A percentile compares a stretch with the other conserved stretches of the same genome.
These are phyloP conservation scores for Tolypeutes matacus DNA, from an alignment of 2,797 vertebrate species.

Conservation along the genomic window DNA sequence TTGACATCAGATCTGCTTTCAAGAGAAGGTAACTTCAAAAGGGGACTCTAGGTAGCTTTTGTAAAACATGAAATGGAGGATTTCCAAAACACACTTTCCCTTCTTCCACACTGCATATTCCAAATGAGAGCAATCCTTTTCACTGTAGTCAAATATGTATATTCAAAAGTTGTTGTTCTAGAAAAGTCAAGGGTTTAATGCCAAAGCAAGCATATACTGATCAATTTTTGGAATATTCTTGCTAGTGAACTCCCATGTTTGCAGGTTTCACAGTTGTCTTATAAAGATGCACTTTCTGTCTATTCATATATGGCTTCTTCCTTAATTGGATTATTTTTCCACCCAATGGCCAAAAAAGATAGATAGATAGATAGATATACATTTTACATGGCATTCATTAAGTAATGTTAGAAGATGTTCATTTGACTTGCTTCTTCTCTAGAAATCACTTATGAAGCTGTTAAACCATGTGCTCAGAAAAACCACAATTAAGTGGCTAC, in stretches of 20 bases:
- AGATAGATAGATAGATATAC: background rate
- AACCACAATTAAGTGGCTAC: background rate
- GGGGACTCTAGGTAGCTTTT: slow-evolving; percentile 34
- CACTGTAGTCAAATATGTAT: background rate
- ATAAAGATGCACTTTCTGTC: background rate
- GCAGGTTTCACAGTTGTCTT: background rate
- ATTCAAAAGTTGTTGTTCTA: background rate
- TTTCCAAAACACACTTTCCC: background rate
- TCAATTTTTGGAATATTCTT: slow-evolving; percentile 20
- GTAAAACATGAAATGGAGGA: background rate
- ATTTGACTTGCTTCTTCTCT: slow-evolving; percentile 11
- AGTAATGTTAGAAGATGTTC: background rate
- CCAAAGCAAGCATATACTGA: background rate
- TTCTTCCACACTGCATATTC: background rate
- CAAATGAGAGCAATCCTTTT: background rate
- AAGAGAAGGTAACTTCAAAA: slow-evolving; percentile 96
- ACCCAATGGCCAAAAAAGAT: background rate
- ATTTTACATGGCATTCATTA: background rate
- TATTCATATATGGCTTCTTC: background rate
- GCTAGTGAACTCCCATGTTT: background rate
- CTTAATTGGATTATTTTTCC: slow-evolving; percentile 36
- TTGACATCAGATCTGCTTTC: slow-evolving; percentile 99
- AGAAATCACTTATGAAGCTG: background rate
- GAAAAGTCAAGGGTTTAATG: background rate
- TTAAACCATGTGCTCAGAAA: background rate